Evolutionary conservation across 2,888 invertebrate genomes (phyloP).

Genomic region (Ophioninae sp.): DNA sequence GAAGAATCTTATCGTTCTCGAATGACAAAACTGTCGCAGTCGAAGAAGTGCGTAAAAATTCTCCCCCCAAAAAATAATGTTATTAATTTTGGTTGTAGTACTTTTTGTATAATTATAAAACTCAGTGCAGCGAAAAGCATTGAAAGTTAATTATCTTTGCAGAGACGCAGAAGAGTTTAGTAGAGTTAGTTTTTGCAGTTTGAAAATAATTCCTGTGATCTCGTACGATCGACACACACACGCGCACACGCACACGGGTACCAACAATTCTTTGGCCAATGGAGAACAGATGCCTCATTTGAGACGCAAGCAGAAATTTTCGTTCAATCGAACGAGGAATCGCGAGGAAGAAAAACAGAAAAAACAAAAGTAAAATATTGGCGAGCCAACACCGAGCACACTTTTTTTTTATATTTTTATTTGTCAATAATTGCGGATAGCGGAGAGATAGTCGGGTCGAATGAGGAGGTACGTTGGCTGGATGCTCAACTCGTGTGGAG

Average conservation of each 20-base stretch:
- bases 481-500: conserved; percentile 43
- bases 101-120: not conserved
- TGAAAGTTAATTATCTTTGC: not conserved
- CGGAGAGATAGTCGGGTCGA: conserved; percentile 6
- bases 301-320: conserved; percentile 22
- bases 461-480: conserved; percentile 29
- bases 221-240: too few species aligned
- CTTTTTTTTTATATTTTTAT: conserved; percentile 4
- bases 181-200: too few species aligned
- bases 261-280: not conserved
- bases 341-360: conserved; percentile 20
- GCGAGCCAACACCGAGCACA: conserved; percentile 34
- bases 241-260: not conserved
- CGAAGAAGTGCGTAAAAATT: too few species aligned
- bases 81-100: too few species aligned
- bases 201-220: not conserved
- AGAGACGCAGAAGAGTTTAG: too few species aligned
- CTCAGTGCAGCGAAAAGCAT: not conserved
- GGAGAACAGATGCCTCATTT: conserved; percentile 4
- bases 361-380: conserved; percentile 27
- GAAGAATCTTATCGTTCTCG: too few species aligned
- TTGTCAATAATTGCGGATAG: not conserved
- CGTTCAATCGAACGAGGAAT: conserved; percentile 17
- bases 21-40: too few species aligned
- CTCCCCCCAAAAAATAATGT: too few species aligned